Conservation (phyloP, 2,797 vertebrate species). For the Cossypha caffra region DNA sequence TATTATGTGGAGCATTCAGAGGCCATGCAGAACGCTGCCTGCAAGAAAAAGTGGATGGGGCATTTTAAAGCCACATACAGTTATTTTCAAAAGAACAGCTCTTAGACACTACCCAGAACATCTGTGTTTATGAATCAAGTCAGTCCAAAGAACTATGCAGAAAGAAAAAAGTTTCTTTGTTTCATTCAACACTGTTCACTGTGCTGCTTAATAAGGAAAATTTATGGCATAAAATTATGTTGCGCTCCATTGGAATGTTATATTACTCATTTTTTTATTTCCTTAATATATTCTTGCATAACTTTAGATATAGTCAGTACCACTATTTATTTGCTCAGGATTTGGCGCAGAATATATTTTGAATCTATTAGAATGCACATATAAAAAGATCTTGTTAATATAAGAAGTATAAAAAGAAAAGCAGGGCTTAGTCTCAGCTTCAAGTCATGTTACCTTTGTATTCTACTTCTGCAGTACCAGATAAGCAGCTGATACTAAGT, state of each 20-base stretch:
- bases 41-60: background rate
- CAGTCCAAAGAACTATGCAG: background rate
- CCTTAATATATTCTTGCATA: background rate
- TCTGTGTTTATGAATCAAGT: background rate
- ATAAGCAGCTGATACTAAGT: background rate
- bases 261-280: background rate
- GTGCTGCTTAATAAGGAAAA: background rate
- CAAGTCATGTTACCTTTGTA: background rate
- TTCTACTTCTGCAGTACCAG: background rate
- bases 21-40: background rate
- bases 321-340: background rate
- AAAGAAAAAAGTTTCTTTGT: background rate
- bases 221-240: background rate
- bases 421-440: background rate
- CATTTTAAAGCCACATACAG: background rate
- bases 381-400: background rate
- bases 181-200: background rate
- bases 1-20: background rate
- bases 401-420: background rate
- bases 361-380: background rate
- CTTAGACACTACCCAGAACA: background rate
- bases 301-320: background rate
- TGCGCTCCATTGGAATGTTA: background rate
- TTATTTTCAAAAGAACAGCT: background rate
- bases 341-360: background rate